Evolutionary conservation across 2,888 invertebrate species (phyloP), one percentile per base, ranked within the genome.

Genomic region (Mesorhabditis spiculigera): DNA sequence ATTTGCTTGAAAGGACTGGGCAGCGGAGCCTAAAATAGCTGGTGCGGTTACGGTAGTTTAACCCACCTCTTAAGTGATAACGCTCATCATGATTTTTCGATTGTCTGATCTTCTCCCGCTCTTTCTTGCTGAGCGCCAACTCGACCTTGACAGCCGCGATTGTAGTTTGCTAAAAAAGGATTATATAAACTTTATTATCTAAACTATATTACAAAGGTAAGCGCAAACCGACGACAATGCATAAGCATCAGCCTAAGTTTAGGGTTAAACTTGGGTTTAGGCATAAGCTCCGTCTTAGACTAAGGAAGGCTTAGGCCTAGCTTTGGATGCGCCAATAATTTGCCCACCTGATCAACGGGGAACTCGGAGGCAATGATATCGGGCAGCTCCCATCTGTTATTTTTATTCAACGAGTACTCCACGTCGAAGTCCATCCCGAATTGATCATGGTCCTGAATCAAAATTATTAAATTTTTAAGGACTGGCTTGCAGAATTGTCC

Each of bases 321-420:
- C 10, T n/a, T 50, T 50, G 58, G 58, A 1, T 10, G n/a, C 58
- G n/a, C 10, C 58, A 10, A 50, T 50, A 28, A 28, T 28, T 28
- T 28, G 28, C 28, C 3, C n/a, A 50, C 58, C 58, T 50, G 58
- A 50, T 50, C 10, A 13, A 10, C n/a, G 58, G 58, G 58, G 10
- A 50, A 50, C n/a, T 3, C 58, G n/a, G 10, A 10, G 58, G 58
- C 58, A 50, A 50, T 50, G 10, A 50, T n/a, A 10, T 50, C 58
- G 10, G 58, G 58, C 58, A 50, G n/a, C n/a, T 50, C 58, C 58
- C 58, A 50, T 10, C 58, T 10, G n/a, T 50, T 50, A 50, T 50
- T 50, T n/a, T 50, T 50, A n/a, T 50, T 50, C 58, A 50, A n/a
- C 58, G 58, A 50, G 58, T 50, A 50, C 58, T 50, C 58, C 10